These are phyloP conservation scores for Sesia bembeciformis DNA, from an alignment of 2,888 invertebrate species.

Conservation along the genomic window DNA sequence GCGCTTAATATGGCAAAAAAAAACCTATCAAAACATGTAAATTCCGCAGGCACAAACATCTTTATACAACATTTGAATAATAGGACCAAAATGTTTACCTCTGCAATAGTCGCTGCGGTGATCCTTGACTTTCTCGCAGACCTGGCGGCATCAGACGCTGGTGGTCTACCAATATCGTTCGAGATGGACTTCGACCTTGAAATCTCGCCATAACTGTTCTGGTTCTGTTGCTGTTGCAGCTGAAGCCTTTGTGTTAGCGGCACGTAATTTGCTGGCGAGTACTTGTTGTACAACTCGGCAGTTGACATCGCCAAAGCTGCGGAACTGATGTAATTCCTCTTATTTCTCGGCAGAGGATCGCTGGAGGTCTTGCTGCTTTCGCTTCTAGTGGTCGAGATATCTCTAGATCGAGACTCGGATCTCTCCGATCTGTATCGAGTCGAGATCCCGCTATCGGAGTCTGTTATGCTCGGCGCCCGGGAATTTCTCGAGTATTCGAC, in stretches of 20 bases:
- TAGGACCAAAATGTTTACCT: conserved; percentile 28
- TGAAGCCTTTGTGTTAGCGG: conserved; percentile 69
- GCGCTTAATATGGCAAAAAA: background rate
- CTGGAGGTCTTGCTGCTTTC: conserved; percentile 66
- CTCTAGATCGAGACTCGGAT: conserved; percentile 70
- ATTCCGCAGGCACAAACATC: conserved; percentile 37
- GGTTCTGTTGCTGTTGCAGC: conserved; percentile 31
- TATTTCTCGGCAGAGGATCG: conserved; percentile 45
- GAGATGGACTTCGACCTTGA: conserved; percentile 73
- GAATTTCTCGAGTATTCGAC: conserved; percentile 50
- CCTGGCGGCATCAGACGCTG: conserved; percentile 45
- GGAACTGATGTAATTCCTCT: conserved; percentile 59
- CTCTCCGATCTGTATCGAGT: conserved; percentile 49
- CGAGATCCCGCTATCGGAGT: conserved; percentile 62
- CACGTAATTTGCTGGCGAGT: conserved; percentile 83
- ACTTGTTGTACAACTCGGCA: conserved; percentile 82
- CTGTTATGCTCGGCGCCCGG: conserved; percentile 59
- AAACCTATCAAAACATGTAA: background rate
- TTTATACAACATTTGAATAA: background rate
- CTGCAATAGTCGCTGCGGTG: conserved; percentile 44
- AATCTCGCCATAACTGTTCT: conserved; percentile 48
- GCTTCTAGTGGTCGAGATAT: conserved; percentile 68
- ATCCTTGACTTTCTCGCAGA: conserved; percentile 42
- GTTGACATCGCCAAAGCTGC: conserved; percentile 73
- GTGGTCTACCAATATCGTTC: conserved; percentile 73